Base-by-base conservation (phyloP, 2,113 vertebrate genomes). In the Nothobranchius furzeri region DNA sequence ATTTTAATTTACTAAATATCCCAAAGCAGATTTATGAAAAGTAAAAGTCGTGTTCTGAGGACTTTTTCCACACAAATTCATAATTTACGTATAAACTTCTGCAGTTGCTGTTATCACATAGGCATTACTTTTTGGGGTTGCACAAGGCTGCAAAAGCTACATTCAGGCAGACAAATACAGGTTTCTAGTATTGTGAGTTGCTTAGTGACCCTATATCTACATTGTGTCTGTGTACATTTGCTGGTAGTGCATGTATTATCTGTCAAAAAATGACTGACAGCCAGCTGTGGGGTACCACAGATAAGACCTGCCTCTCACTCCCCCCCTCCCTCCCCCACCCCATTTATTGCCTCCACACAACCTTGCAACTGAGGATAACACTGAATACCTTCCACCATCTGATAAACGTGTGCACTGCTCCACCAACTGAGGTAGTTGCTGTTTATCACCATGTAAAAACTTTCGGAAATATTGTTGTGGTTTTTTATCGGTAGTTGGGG, bases 191-290 rank as follows among this genome's bases (percentile, higher is more conserved):
- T 36, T 35, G 11, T 42, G 37, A 12, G 12, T 49, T 13, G 25
- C 37, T 25, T 48, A 56, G 36, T 62, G 42, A 54, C 56, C 24
- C 6, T 35, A 64, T 52, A 64, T 52, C 45, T 78, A 12, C n/a
- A 25, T 45, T 43, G 24, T 67, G 14, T 56, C 12, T 60, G 2
- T 60, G 42, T 67, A 35, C 15, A 15, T 70, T 60, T 49, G 12
- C 54, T 4, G 6, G 30, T 13, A n/a, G 35, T 42, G 40, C 4
- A 17, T 55, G 30, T 11, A 54, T 25, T 76, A 69, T 73, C 66
- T 57, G 66, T 24, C 14, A n/a, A n/a, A 43, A 70, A 62, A 78
- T 75, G 75, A 78, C 65, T 75, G 77, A 75, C 66, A 80, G 74
- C 54, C 50, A 74, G 70, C 50, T 80, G 70, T 66, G 64, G 58